Evolutionary conservation across 2,888 invertebrate species (phyloP), one percentile per base, ranked within the genome.

Genomic region (Meghimatium bilineatum): DNA sequence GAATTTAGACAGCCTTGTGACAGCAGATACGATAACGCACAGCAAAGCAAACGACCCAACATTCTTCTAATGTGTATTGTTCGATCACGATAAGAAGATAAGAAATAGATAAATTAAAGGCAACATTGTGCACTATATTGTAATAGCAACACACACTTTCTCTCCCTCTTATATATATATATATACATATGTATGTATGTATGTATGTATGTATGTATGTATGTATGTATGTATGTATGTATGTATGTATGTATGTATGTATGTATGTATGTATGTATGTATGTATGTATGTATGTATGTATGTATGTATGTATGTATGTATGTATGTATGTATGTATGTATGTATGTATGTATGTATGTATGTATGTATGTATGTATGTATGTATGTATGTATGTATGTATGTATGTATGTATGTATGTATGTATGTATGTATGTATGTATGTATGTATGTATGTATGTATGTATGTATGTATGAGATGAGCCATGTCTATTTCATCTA

Each of bases 331-430:
- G 17, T 49, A 17, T 49, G 17, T 49, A 8, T 49, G 49, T 49
- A 17, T 49, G 49, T 49, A 17, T 49, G 17, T 49, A 17, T 49
- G 17, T 49, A 17, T 49, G 17, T 49, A 26, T 44, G 26, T 75
- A 17, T n/a, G 6, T 56, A 26, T 78, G 34, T 78, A 34, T 78
- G 60, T 79, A 29, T 79, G 66, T 67, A 29, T 74, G 74, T 74
- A 32, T 74, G 74, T 74, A 32, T 74, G 44, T 74, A 32, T 74
- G 74, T 74, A 44, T 74, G 74, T 74, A 44, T 49, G 74, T 74
- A 32, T 74, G 74, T 74, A 32, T 49, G 74, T 74, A 44, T 74
- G 52, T 49, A 44, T 74, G 69, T 34, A 32, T 69, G 69, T 69
- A 32, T 69, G 69, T 69, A 20, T 69, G 69, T 69, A 20, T 69